Percentiles rank a stretch among this genome's conserved stretches.
These are phyloP conservation scores for Adineta ricciae DNA, from an alignment of 2,888 invertebrate species.

Conservation along the genomic window DNA sequence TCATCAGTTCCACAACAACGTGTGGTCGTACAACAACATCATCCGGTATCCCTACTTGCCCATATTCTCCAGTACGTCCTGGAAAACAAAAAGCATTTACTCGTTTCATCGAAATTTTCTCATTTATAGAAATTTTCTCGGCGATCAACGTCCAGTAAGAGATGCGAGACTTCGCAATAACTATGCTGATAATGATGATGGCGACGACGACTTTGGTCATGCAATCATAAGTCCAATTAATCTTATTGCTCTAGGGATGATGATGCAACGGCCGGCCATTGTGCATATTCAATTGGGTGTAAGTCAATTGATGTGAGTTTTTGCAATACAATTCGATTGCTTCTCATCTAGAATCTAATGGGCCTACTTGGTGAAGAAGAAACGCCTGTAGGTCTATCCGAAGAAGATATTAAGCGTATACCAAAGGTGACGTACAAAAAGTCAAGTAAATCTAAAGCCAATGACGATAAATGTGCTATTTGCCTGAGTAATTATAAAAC, in stretches of 20 bases:
- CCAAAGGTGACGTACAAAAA: background rate
- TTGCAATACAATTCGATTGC: background rate
- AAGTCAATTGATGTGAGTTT: background rate
- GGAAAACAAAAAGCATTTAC: background rate
- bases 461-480: background rate
- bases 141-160: background rate
- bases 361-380: background rate
- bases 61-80: background rate
- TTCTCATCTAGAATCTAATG: background rate
- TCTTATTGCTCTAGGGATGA: background rate
- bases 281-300: background rate
- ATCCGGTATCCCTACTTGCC: background rate
- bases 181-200: background rate
- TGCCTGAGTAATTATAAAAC: background rate
- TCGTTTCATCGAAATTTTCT: background rate
- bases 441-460: background rate
- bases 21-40: background rate
- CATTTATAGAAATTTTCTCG: background rate
- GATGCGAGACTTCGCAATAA: too few species aligned
- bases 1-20: background rate
- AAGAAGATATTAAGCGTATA: background rate
- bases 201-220: background rate
- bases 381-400: background rate
- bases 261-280: background rate
- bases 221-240: background rate